These are phyloP conservation scores for Ichneumoninae sp. DNA, from an alignment of 2,888 invertebrate genomes.

Conservation along the genomic window DNA sequence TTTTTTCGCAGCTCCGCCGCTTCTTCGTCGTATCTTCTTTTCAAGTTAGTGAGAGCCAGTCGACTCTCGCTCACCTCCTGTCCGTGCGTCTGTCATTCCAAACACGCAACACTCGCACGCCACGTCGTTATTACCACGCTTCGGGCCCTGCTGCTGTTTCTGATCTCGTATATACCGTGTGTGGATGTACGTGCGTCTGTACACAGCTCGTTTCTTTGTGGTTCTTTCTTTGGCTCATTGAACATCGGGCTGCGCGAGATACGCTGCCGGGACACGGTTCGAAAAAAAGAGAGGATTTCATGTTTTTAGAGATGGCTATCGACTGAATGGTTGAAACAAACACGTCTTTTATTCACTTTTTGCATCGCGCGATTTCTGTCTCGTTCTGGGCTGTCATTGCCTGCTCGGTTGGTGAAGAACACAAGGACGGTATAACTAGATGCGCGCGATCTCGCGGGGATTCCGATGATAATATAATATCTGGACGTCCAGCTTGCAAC, in stretches of 20 bases:
- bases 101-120: conserved; percentile 81
- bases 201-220: conserved; percentile 24
- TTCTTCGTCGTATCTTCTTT: conserved; percentile 12
- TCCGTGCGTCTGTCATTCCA: conserved; percentile 81
- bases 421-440: conserved; percentile 11
- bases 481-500: background rate
- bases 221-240: conserved; percentile 62
- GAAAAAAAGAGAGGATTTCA: background rate
- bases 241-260: conserved; percentile 30
- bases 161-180: background rate
- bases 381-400: background rate
- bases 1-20: conserved; percentile 15
- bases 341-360: conserved; percentile 3
- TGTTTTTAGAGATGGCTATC: conserved; percentile 29
- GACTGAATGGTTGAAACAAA: conserved; percentile 24
- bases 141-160: conserved; percentile 71
- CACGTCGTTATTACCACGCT: conserved; percentile 78
- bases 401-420: background rate
- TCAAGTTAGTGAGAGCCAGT: conserved; percentile 46
- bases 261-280: background rate
- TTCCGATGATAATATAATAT: conserved; percentile 11
- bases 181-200: conserved; percentile 3
- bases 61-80: conserved; percentile 80
- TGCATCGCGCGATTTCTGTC: background rate
- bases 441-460: conserved; percentile 1